Conservation (phyloP, 2,888 invertebrate species). For the Scelioninae gen. 2 region DNA sequence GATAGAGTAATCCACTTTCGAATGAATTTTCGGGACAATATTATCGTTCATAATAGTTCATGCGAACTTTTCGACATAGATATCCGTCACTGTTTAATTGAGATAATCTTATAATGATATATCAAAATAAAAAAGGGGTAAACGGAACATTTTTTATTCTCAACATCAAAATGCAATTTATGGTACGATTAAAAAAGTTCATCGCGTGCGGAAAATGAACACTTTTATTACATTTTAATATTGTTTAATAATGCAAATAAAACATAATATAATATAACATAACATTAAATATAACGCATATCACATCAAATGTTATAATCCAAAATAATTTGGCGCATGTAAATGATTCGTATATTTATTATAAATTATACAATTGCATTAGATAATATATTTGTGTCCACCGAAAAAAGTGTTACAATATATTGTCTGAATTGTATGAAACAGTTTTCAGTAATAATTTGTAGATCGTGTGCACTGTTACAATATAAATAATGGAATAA, state of each 20-base stretch:
- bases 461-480: no score
- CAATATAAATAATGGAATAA: no score
- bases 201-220: no score
- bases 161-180: no score
- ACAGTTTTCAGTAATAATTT: no score
- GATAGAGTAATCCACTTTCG: slow-evolving; percentile 62
- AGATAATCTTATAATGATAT: slow-evolving; percentile 32
- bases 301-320: background rate
- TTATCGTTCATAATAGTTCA: slow-evolving; percentile 65
- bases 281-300: no score
- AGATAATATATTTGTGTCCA: no score
- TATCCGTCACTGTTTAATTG: slow-evolving; percentile 59
- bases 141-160: background rate
- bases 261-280: background rate
- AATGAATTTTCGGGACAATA: slow-evolving; percentile 62
- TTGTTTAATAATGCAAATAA: background rate
- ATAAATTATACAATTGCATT: no score
- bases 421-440: no score
- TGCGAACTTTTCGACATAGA: slow-evolving; percentile 59
- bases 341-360: background rate
- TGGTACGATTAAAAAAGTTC: no score
- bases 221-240: no score
- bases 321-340: background rate
- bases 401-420: no score
- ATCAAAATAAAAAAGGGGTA: slow-evolving; percentile 29